Conservation (phyloP, 2,113 vertebrate species). For the Lepisosteus oculatus region DNA sequence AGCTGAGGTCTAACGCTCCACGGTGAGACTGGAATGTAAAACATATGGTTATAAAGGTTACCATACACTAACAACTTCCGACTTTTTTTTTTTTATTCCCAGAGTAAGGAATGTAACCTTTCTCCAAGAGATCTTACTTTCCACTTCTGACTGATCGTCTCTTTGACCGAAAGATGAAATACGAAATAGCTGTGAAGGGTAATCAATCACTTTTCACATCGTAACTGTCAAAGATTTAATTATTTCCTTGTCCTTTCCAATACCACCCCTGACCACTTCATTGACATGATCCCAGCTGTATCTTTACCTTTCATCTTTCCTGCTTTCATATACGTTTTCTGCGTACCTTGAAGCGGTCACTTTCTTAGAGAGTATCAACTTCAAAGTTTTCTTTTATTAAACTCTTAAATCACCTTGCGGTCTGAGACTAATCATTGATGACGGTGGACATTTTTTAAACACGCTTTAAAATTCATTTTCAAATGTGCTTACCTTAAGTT, state of each 20-base stretch:
- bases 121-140: background rate
- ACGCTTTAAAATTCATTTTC: no score
- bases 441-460: no score
- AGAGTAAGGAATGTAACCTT: background rate
- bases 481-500: no score
- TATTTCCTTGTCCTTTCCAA: slow-evolving; percentile 6
- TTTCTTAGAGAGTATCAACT: no score
- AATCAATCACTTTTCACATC: slow-evolving; percentile 14
- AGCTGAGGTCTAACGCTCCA: slow-evolving; percentile 10
- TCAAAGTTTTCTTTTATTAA: no score
- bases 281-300: slow-evolving; percentile 7
- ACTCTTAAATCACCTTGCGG: no score
- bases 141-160: background rate
- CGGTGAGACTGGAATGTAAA: slow-evolving; percentile 10
- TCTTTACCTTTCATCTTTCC: background rate
- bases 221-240: background rate
- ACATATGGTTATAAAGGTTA: slow-evolving; percentile 6
- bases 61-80: background rate
- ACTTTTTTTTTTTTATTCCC: background rate
- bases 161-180: slow-evolving; percentile 6
- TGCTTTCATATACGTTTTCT: background rate
- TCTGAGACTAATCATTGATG: no score
- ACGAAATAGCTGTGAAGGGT: background rate
- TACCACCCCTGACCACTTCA: background rate
- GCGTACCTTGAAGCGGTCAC: no score